Conservation (phyloP, 2,797 vertebrate genomes). For the Tolypeutes matacus region DNA sequence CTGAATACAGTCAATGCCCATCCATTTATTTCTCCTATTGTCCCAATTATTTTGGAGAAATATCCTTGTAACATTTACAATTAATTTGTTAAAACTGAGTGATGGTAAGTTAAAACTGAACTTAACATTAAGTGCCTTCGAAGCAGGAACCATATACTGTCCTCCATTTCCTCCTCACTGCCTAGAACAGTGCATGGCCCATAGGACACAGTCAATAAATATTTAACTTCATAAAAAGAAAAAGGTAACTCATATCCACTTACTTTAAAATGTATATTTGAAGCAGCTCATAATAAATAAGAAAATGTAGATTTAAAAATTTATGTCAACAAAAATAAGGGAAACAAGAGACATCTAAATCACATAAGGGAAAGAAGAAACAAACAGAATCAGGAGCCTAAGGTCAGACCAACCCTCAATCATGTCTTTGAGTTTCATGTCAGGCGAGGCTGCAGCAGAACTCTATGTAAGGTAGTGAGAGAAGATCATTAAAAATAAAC, state of each 20-base stretch:
- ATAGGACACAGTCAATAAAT: accelerated
- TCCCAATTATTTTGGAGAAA: constrained; percentile 3
- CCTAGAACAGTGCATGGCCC: too few relatives aligned
- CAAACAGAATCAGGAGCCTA: neutral
- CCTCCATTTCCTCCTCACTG: neutral
- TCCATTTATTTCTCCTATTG: neutral
- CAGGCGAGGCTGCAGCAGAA: neutral
- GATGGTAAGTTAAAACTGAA: neutral
- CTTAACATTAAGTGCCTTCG: too few relatives aligned
- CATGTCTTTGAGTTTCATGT: neutral
- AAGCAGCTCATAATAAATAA: neutral
- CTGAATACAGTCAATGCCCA: neutral
- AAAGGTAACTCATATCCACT: neutral
- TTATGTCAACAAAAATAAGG: neutral
- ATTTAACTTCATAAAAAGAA: neutral
- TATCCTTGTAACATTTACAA: neutral
- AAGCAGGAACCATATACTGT: neutral
- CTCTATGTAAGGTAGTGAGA: neutral
- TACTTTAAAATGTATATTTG: neutral
- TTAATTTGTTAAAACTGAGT: neutral
- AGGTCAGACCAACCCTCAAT: neutral
- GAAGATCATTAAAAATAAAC: neutral
- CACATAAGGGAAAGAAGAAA: neutral
- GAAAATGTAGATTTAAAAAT: neutral
- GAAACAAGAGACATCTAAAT: neutral